Base-by-base conservation (phyloP, 2,113 vertebrate species). In the Petroica traversi region DNA sequence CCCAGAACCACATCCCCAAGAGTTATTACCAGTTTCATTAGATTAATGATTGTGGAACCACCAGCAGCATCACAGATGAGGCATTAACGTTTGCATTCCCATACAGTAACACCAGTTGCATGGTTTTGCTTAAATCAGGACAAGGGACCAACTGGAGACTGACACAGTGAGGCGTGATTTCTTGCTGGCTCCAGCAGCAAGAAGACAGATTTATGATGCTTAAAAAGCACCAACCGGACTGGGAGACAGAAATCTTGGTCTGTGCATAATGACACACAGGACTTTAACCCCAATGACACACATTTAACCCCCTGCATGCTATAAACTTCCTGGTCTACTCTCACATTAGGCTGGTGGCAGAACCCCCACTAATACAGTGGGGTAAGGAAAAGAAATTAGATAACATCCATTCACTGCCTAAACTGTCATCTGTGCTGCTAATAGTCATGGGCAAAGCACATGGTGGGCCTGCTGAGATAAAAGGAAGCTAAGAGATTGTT, bases 381-480 rank as follows among this genome's bases (percentile, higher is more conserved):
- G 41, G 55, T 12, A 41, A 93, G 55, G 75, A 84, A 97, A 94
- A 81, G 29, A 80, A 86, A 88, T 63, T 20, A 62, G 76, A 90
- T 94, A 94, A 94, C 88, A 94, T 92, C 88, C 58, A 75, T 73
- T 93, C 25, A 3, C 48, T 75, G 93, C 88, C 78, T 87, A 29
- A 86, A 75, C 81, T 94, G 88, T 94, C 95, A 88, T 97, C 93
- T 95, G 93, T 79, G 95, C 88, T 89, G 90, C 78, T 82, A 93
- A 89, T 24, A 92, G 92, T 93, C 93, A 93, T 48, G 82, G 88
- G 88, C 34, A 93, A 79, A 95, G 74, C 92, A 94, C 95, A 94
- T 76, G 82, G 95, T 82, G 85, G 92, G 96, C 96, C 90, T 85
- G 95, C 95, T 92, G 95, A 93, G 95, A 94, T 93, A 93, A 96